A percentile compares a stretch with the other conserved stretches of the same genome.
These are phyloP conservation scores for Cyclura pinguis DNA, from an alignment of 2,797 vertebrate species.

Conservation along the genomic window DNA sequence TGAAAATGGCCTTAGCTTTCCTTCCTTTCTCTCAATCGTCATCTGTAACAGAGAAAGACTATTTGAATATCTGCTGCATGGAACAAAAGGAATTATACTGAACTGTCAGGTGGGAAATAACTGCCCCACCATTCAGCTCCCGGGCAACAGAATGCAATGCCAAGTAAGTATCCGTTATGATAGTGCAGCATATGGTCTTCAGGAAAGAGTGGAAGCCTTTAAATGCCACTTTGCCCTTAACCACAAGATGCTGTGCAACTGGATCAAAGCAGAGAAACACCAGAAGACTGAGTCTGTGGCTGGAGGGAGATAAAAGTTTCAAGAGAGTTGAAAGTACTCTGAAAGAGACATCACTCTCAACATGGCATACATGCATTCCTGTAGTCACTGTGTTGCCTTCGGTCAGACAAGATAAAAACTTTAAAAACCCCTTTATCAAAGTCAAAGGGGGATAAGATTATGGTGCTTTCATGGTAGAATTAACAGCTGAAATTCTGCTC, in stretches of 20 bases:
- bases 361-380: not conserved
- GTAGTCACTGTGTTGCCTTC: not conserved
- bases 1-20: too few relatives aligned
- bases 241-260: not conserved
- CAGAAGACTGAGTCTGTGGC: not conserved
- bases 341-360: too few relatives aligned
- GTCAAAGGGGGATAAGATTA: not conserved
- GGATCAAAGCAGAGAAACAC: not conserved
- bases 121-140: not conserved
- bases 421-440: not conserved
- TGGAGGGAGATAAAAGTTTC: not conserved
- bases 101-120: not conserved
- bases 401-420: not conserved
- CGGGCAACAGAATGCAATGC: not conserved
- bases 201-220: not conserved
- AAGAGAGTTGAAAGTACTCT: not conserved
- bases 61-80: not conserved
- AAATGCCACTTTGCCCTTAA: not conserved
- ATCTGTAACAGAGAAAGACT: not conserved
- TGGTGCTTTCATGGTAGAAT: not conserved
- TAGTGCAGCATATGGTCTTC: not conserved
- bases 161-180: not conserved
- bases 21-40: not conserved
- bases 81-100: not conserved
- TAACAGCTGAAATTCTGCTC: not conserved